Evolutionary conservation across 2,113 vertebrate species (phyloP), one percentile per base, ranked within the genome.

Genomic region (Pycnonotus jocosus): DNA sequence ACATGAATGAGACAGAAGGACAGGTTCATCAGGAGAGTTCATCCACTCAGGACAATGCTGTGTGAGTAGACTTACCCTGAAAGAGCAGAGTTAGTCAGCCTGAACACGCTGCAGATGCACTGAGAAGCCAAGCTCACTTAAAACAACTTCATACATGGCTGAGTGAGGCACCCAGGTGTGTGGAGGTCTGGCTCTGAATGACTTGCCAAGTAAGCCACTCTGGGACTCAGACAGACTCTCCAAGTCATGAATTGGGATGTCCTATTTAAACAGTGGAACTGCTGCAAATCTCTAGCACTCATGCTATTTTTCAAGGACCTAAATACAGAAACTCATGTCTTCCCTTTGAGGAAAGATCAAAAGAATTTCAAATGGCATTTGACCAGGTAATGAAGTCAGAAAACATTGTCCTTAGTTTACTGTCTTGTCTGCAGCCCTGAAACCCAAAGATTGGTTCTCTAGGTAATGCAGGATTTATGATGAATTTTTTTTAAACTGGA

Each of bases 121-220:
- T 19, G 45, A 44, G 69, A 25, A 68, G 38, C 15, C 0, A 1
- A 76, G 18, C 27, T 38, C 68, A 2, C 47, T 81, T 38, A 5
- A 7, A 65, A 24, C 71, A 33, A 1, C 44, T 73, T 50, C 54
- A 12, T 4, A 37, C 16, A 2, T 0, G 4, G 37, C 2, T 11
- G 2, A 70, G 51, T 5, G 60, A 61, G 50, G 48, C 12, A n/a
- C 33, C 3, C 1, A 0, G 2, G 4, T 9, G 11, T 0, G 0
- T 6, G 54, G 6, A 51, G 53, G 19, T 35, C 62, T 51, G 35
- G 10, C 57, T 53, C 82, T n/a, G 22, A 72, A 16, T 23, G 12
- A 35, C 37, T 45, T 51, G 28, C 12, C 9, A 3, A 23, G 73
- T 7, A 19, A 81, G 20, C 20, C 42, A 21, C 24, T 8, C 3